Percentiles rank a stretch among this genome's conserved stretches.
Evolutionary conservation across 2,113 vertebrate genomes (phyloP).

Genomic region (Sylvietta virens): DNA sequence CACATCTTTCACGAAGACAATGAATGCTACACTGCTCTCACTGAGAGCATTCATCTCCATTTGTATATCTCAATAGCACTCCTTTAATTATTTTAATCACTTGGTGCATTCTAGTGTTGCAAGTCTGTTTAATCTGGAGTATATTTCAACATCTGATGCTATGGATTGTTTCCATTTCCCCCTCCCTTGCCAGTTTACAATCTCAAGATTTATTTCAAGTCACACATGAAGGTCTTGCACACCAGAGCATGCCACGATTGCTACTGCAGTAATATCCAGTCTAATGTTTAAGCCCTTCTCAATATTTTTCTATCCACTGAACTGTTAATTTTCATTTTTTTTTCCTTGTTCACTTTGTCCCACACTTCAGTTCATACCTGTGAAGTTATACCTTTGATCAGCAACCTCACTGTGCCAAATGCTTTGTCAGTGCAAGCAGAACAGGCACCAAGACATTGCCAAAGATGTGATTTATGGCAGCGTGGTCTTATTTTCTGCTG

Average conservation of each 20-base stretch:
- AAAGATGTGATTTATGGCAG: neutral
- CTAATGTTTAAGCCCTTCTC: neutral
- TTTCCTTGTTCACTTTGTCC: neutral
- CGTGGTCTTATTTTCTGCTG: neutral
- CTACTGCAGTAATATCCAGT: neutral
- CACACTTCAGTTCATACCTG: neutral
- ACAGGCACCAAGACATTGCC: accelerated
- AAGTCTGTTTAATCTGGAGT: constrained; percentile 44
- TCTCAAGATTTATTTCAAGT: neutral
- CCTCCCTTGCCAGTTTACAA: neutral
- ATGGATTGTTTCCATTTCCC: neutral
- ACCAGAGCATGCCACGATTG: neutral
- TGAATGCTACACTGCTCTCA: constrained; percentile 4
- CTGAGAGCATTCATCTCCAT: constrained; percentile 19
- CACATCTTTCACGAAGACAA: constrained; percentile 24
- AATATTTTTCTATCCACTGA: neutral
- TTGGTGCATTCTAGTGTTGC: constrained; percentile 47
- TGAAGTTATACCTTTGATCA: neutral
- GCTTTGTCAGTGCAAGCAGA: neutral
- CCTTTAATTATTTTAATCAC: constrained; percentile 64
- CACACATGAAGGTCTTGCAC: neutral
- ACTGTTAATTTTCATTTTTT: neutral
- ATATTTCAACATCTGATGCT: neutral
- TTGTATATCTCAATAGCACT: constrained; percentile 64
- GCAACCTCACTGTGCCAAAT: neutral